Conservation (phyloP, 1,140 invertebrate species). For the Drosophila micromelanica region DNA sequence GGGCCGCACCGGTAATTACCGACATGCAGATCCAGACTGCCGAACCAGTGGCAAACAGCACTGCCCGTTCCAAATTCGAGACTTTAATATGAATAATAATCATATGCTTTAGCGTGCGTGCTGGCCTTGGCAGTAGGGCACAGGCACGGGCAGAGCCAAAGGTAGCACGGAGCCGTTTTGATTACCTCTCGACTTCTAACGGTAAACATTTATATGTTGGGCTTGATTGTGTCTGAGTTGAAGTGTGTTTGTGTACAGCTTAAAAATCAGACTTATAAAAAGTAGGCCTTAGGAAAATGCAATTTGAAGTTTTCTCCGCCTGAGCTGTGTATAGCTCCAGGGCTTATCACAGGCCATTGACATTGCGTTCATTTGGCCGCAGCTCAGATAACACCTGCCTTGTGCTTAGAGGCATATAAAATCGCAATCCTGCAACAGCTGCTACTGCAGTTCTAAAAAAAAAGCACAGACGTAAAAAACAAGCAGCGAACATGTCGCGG, state of each 20-base stretch:
- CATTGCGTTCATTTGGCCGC: neutral
- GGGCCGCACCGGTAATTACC: constrained; percentile 55
- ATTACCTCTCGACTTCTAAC: constrained; percentile 61
- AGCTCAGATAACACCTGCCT: constrained; percentile 18
- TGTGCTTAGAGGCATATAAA: constrained; percentile 24
- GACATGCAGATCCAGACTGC: constrained; percentile 56
- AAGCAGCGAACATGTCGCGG: constrained; percentile 55
- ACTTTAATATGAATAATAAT: constrained; percentile 70
- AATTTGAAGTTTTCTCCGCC: neutral
- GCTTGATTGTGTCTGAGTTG: neutral
- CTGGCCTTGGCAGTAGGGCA: constrained; percentile 73
- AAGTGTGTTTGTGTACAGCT: neutral
- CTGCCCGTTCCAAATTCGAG: constrained; percentile 30
- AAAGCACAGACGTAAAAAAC: constrained; percentile 10
- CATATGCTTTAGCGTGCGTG: constrained; percentile 57
- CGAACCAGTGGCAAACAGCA: constrained; percentile 12
- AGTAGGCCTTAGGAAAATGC: neutral
- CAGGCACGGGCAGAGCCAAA: neutral
- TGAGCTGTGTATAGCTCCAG: neutral
- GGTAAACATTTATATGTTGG: constrained; percentile 44
- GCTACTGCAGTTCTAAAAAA: neutral
- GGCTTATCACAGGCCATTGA: neutral
- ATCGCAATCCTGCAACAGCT: constrained; percentile 20
- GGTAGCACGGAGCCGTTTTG: constrained; percentile 55
- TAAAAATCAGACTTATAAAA: neutral